These are phyloP conservation scores for Rallus crepitans DNA, from an alignment of 2,797 vertebrate genomes.

Conservation along the genomic window DNA sequence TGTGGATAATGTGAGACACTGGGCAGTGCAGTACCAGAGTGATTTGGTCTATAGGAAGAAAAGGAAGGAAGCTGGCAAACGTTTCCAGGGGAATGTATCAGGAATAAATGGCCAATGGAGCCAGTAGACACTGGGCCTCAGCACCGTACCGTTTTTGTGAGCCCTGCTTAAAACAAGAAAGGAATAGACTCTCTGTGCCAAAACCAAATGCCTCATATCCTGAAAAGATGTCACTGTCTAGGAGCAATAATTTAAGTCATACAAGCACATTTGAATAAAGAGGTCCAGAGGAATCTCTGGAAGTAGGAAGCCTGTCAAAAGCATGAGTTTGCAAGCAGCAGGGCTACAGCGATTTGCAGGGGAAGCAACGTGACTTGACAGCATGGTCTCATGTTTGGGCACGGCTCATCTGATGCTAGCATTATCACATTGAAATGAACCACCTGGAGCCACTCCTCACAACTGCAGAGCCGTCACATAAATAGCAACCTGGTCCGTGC, in stretches of 20 bases:
- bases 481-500: not conserved
- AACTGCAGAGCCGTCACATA: conserved; percentile 50
- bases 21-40: not conserved
- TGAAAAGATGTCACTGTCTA: not conserved
- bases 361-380: not conserved
- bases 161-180: not conserved
- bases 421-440: conserved; percentile 16
- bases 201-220: not conserved
- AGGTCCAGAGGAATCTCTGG: not conserved
- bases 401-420: not conserved
- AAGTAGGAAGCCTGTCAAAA: not conserved
- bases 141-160: not conserved
- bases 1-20: not conserved
- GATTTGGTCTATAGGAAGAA: not conserved
- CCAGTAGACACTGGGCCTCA: not conserved
- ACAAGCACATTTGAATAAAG: not conserved
- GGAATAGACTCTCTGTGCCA: not conserved
- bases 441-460: conserved; percentile 71
- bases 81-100: not conserved
- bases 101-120: not conserved
- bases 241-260: not conserved
- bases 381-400: not conserved
- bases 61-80: not conserved
- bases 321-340: not conserved
- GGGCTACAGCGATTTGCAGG: rapidly evolving